Base-by-base conservation (phyloP, 2,797 vertebrate species). In the Ibycter americanus region DNA sequence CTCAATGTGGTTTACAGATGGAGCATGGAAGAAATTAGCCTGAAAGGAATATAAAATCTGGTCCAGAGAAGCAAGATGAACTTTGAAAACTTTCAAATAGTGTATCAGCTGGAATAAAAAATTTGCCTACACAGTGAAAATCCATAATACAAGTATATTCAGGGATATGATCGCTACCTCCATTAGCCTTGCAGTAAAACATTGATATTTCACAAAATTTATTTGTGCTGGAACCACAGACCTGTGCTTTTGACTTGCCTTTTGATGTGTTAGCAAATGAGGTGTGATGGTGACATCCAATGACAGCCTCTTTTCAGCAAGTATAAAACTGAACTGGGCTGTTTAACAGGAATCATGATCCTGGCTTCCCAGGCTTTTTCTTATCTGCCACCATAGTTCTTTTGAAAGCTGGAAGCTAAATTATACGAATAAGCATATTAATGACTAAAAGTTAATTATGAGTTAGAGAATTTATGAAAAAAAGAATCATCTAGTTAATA, bases 361-460 rank as follows among this genome's bases (percentile, higher is more conserved):
- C 9, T 55, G 66, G 51, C 67, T 83, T 86, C 49, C 27, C 29
- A 54, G 87, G 18, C 66, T 74, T 74, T 70, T 85, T 71, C 38
- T 70, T 87, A 32, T 46, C 76, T 87, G 67, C 91, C 82, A 67
- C 49, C 9, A 1, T 77, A 71, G 76, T 12, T 56, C 91, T 92
- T 83, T 78, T 90, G 80, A 84, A 95, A 92, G 93, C 91, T 94
- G 92, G 67, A 96, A 96, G 71, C 94, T 97, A 74, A 96, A 96
- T 96, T 95, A 96, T 96, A 96, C 82, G 89, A 97, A 97, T 97
- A 97, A 95, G 95, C 94, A 97, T 96, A 96, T 96, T 96, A 95
- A 96, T 96, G 81, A 90, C n/a, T 29, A 56, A 21, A 93, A 77
- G 19, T 51, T 81, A 92, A 83, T 95, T 46, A 73, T 51, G 55